Evolutionary conservation across 2,797 vertebrate species (phyloP).

Genomic region (Bradypodion pumilum): DNA sequence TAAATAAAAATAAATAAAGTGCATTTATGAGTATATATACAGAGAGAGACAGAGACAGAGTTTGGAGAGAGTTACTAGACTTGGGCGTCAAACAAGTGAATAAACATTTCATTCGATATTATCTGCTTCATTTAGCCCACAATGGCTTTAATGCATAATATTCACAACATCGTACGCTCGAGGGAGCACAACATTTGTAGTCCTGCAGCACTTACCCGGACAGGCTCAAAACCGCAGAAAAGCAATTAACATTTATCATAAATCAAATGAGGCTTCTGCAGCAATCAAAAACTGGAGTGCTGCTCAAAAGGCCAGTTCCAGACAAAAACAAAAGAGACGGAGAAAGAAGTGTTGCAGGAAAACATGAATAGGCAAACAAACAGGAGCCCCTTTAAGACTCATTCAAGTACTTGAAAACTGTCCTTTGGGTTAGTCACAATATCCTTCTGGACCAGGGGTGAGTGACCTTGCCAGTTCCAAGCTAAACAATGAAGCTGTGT

Average conservation of each 20-base stretch:
- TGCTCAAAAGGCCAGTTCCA: constrained; percentile 47
- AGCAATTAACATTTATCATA: constrained; percentile 72
- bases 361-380: neutral
- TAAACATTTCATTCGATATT: constrained; percentile 69
- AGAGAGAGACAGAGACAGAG: too few species aligned
- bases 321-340: constrained; percentile 10
- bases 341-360: neutral
- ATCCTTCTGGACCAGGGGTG: neutral
- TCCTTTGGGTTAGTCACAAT: neutral
- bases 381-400: neutral
- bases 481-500: too few species aligned
- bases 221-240: constrained; percentile 60
- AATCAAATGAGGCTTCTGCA: constrained; percentile 64
- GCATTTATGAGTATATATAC: neutral
- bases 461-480: too few species aligned
- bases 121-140: constrained; percentile 70
- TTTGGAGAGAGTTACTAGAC: constrained; percentile 47
- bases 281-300: constrained; percentile 24
- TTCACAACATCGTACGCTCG: constrained; percentile 54
- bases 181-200: constrained; percentile 62
- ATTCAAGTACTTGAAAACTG: neutral
- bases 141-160: constrained; percentile 65
- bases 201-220: constrained; percentile 54
- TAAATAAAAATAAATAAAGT: too few species aligned
- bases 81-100: constrained; percentile 57